Evolutionary conservation across 2,888 invertebrate species (phyloP).

Genomic region (Rhingia rostrata): DNA sequence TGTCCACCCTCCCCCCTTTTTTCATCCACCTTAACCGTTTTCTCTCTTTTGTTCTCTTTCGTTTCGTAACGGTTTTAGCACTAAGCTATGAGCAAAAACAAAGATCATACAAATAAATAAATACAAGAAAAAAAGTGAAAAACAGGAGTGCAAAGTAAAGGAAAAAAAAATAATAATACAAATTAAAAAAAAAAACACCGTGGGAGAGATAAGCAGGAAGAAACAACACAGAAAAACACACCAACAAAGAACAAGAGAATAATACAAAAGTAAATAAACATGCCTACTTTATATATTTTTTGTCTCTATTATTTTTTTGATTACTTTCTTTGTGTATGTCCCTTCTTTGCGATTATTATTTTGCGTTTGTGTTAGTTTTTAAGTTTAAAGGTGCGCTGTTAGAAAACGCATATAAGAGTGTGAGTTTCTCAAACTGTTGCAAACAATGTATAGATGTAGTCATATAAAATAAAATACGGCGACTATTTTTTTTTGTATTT

Average conservation of each 20-base stretch:
- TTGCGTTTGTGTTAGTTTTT: constrained; percentile 8
- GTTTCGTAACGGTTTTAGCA: constrained; percentile 14
- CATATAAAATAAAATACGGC: not conserved
- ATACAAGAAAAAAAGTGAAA: constrained; percentile 21
- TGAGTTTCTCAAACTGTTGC: constrained; percentile 25
- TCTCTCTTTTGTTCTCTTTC: not conserved
- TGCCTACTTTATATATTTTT: not conserved
- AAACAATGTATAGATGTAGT: constrained; percentile 5
- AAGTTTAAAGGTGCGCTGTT: constrained; percentile 28
- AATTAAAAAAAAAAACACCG: constrained; percentile 29
- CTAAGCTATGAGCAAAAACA: constrained; percentile 32
- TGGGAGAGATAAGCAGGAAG: constrained; percentile 23
- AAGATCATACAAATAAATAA: constrained; percentile 42
- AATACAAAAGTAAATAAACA: constrained; percentile 50
- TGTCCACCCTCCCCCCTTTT: not conserved
- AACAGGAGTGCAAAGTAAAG: constrained; percentile 35
- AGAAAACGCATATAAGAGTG: not conserved
- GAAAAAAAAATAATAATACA: constrained; percentile 13
- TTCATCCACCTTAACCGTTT: constrained; percentile 11
- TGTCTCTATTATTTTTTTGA: constrained; percentile 4
- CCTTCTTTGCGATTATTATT: not conserved
- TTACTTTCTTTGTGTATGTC: not conserved
- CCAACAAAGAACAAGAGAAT: constrained; percentile 17
- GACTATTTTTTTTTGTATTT: not conserved
- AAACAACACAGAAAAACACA: constrained; percentile 12